Evolutionary conservation across 2,888 invertebrate genomes (phyloP), one percentile per base, ranked within the genome.

Genomic region (Limnephilus lunatus): DNA sequence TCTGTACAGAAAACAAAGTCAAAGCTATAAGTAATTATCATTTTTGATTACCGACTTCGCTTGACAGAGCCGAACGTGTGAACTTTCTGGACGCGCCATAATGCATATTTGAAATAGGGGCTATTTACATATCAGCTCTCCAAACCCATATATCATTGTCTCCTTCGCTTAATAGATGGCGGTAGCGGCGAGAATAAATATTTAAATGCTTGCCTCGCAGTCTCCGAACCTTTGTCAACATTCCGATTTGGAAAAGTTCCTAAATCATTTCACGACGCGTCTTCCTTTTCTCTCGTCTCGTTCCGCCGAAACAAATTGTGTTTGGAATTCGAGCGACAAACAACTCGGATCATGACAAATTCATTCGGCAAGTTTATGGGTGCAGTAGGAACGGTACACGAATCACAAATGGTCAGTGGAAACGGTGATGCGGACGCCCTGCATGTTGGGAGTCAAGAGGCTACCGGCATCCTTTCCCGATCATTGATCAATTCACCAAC

Each of bases 281-380:
- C 83, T 32, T 85, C 91, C 85, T 81, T 81, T 91, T 81, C 81
- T 91, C 88, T 80, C 86, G 48, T 83, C 91, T 31, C 11, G 48
- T 85, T 44, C 25, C 44, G 35, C 81, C n/a, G 48, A 92, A 90
- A 92, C 92, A 92, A 92, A 92, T 92, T 92, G 91, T 91, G 81
- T 92, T 91, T 89, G 85, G 90, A 92, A 92, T 91, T 90, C 91
- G 53, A 90, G 87, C 90, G 91, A 92, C 90, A 93, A 92, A 93
- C 92, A 92, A 93, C 85, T 53, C 81, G 32, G 88, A 89, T 90
- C 85, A 91, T 92, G 93, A 93, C 92, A 92, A 93, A 93, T 93
- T 93, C 92, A 92, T 93, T 93, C 91, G 32, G 82, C 83, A 91
- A 91, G 90, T 91, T 91, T 91, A 92, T 92, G 91, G 85, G 91